Evolutionary conservation across 1,140 invertebrate species (phyloP).

Genomic region (Heliconius eleuchia): DNA sequence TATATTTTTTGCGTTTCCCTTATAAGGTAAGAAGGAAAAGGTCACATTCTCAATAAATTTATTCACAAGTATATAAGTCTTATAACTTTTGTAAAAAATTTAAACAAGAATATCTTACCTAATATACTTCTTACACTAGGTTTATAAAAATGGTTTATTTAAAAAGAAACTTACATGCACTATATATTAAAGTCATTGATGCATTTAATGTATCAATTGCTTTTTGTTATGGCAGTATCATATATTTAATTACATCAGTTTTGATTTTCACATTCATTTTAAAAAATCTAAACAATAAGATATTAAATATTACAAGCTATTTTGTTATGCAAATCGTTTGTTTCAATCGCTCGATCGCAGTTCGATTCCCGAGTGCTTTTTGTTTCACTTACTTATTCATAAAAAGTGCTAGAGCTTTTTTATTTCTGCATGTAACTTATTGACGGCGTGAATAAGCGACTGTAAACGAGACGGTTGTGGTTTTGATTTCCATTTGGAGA

Average conservation of each 20-base stretch:
- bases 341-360: constrained; percentile 1
- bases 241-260: background rate
- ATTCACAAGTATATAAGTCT: too few species aligned
- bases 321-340: constrained; percentile 11
- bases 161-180: too few species aligned
- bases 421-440: too few species aligned
- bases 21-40: background rate
- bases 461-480: too few species aligned
- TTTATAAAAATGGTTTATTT: too few species aligned
- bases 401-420: background rate
- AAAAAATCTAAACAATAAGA: background rate
- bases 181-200: background rate
- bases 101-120: too few species aligned
- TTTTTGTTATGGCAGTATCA: background rate
- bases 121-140: too few species aligned
- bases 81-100: too few species aligned
- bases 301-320: constrained; percentile 1
- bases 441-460: too few species aligned
- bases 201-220: background rate
- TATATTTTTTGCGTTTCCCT: background rate
- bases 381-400: background rate
- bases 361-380: background rate
- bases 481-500: too few species aligned
- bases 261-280: background rate
- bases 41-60: too few species aligned